Base-by-base conservation (phyloP, 2,888 invertebrate species). In the Dasysyrphus tricinctus region DNA sequence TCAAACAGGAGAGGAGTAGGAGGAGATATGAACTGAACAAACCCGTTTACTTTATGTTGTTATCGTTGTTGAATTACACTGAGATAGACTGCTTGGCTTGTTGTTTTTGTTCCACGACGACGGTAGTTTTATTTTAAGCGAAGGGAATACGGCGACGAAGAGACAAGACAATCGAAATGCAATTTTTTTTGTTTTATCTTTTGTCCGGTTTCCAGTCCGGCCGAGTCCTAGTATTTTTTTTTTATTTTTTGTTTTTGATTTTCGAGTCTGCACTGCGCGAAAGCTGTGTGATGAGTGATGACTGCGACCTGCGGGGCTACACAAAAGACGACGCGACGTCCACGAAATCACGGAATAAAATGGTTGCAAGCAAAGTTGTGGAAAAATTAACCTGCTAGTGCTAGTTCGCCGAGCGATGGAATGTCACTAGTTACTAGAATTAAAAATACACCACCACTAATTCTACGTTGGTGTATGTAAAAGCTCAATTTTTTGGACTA, bases 381-480 rank as follows among this genome's bases (percentile, higher is more conserved):
- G 24, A 0, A 37, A 6, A 49, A 34, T 51, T 4, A 70, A 81
- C 73, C 57, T 70, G 37, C 51, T 44, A 69, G 0, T 70, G 37
- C 51, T 44, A 69, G 0, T 70, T 78, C 47, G 49, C 16, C 74
- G 69, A 86, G 81, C 78, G 78, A 81, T 86, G 81, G 77, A 86
- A 86, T 86, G 85, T 86, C 80, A 84, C 84, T 84, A 75, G 14
- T 16, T 5, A 65, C 16, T 65, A 32, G 16, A 65, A 65, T 47
- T 47, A 47, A 32, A 47, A 57, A 16, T 34, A 16, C 16, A 32
- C 3, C 56, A 34, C 32, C 12, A 16, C 16, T 8, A n/a, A 42
- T 42, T 4, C 14, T 14, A 1, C 42, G 39, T 29, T 39, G 44
- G 42, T 49, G 34, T 39, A 24, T 34, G 9, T 42, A 80, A 80